phyloP scores from a whole-genome alignment of 2,888 invertebrate species.

The Spisula solida region DNA sequence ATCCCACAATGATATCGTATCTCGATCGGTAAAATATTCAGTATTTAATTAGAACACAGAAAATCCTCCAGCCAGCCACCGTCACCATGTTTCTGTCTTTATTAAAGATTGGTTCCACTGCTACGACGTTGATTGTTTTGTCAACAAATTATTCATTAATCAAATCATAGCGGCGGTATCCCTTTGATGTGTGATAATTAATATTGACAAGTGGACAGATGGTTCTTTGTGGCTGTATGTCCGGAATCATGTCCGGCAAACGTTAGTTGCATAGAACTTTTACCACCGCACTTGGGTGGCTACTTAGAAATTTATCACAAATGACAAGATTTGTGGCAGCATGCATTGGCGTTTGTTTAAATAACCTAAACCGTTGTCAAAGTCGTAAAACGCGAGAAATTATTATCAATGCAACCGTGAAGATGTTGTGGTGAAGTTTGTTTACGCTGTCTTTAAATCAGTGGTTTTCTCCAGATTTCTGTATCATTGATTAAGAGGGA shows the following conservation, averaged over 20 bases:
- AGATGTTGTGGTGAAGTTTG: too few relatives aligned
- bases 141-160: slow-evolving; percentile 67
- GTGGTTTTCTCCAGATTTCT: too few relatives aligned
- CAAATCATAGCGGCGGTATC: slow-evolving; percentile 42
- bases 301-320: slow-evolving; percentile 15
- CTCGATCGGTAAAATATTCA: not conserved
- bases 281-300: slow-evolving; percentile 36
- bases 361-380: not conserved
- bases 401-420: not conserved
- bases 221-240: slow-evolving; percentile 46
- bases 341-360: not conserved
- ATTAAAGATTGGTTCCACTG: slow-evolving; percentile 4
- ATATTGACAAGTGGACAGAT: slow-evolving; percentile 57
- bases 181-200: slow-evolving; percentile 53
- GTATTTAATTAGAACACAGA: not conserved
- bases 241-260: slow-evolving; percentile 45
- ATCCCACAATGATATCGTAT: not conserved
- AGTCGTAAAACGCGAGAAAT: not conserved
- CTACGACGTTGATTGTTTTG: slow-evolving; percentile 54
- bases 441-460: too few relatives aligned
- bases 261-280: slow-evolving; percentile 43
- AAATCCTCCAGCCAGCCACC: not conserved
- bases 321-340: slow-evolving; percentile 4
- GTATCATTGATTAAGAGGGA: too few relatives aligned
- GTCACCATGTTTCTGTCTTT: not conserved